Evolutionary conservation across 2,797 vertebrate genomes (phyloP).

Genomic region (Pangasius sanitwongsei): DNA sequence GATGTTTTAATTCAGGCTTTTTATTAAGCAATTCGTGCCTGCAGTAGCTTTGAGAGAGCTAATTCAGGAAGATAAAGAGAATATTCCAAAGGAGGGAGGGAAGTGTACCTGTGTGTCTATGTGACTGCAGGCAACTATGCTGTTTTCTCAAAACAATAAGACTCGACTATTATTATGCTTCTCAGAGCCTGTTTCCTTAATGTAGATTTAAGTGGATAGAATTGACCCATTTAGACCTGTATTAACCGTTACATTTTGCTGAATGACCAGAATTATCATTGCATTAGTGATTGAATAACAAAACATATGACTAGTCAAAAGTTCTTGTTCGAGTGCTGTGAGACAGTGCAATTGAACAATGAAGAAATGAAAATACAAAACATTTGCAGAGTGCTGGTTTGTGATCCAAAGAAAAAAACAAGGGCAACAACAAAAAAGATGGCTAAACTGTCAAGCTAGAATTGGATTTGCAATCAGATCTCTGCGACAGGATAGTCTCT

Average conservation of each 20-base stretch:
- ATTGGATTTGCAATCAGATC: not conserved
- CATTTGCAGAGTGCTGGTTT: too few relatives aligned
- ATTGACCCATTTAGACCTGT: not conserved
- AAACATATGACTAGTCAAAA: not conserved
- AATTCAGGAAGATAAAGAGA: conserved; percentile 36
- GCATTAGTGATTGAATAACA: not conserved
- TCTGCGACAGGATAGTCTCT: too few relatives aligned
- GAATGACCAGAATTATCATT: not conserved
- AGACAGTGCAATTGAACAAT: not conserved
- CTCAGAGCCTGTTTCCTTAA: not conserved
- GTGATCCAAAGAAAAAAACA: too few relatives aligned
- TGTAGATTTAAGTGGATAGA: not conserved
- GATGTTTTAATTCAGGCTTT: conserved; percentile 47
- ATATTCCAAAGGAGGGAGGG: conserved; percentile 14
- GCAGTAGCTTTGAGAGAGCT: conserved; percentile 41
- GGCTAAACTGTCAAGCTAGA: not conserved
- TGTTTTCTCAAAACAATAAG: conserved; percentile 18
- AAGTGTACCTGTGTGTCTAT: conserved; percentile 12
- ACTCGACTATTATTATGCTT: conserved; percentile 1
- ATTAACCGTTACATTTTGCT: not conserved
- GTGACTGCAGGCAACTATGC: not conserved
- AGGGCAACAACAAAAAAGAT: too few relatives aligned
- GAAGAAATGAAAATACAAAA: not conserved
- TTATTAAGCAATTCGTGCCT: conserved; percentile 49
- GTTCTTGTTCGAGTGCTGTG: not conserved